These are phyloP conservation scores for Zalophus californianus DNA, from an alignment of 2,797 vertebrate species.

Conservation along the genomic window DNA sequence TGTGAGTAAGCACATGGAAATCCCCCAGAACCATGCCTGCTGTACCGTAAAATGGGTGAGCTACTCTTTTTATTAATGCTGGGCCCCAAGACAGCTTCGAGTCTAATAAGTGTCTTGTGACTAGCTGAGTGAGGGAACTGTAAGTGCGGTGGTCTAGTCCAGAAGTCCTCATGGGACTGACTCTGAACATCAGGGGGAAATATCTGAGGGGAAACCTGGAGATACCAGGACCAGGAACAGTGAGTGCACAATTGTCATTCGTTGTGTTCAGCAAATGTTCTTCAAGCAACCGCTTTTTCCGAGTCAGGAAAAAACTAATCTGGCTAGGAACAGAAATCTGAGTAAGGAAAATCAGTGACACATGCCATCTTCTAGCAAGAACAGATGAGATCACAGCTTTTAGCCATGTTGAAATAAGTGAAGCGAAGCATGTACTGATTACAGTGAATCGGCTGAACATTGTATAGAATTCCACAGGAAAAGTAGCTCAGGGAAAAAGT, in stretches of 20 bases:
- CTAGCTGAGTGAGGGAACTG: neutral
- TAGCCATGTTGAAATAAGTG: neutral
- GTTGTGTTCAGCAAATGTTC: neutral
- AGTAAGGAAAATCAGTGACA: constrained; percentile 51
- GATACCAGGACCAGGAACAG: neutral
- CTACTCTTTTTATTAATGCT: neutral
- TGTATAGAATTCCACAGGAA: neutral
- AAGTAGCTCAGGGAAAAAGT: neutral
- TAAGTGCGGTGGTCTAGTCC: neutral
- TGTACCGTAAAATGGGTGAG: neutral
- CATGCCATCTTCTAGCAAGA: constrained; percentile 21
- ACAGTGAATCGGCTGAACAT: neutral
- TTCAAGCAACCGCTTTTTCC: neutral
- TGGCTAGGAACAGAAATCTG: constrained; percentile 26
- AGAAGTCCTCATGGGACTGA: neutral
- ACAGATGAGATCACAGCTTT: constrained; percentile 40
- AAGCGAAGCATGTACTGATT: neutral
- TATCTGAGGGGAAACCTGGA: neutral
- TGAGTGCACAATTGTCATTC: neutral
- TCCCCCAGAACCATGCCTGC: neutral
- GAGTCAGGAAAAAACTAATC: constrained; percentile 31
- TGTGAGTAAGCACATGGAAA: neutral
- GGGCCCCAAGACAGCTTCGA: neutral
- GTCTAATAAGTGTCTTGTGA: neutral
- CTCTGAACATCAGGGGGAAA: neutral